These are phyloP conservation scores for Adelosebastes latens DNA, from an alignment of 2,797 vertebrate species.

Conservation along the genomic window DNA sequence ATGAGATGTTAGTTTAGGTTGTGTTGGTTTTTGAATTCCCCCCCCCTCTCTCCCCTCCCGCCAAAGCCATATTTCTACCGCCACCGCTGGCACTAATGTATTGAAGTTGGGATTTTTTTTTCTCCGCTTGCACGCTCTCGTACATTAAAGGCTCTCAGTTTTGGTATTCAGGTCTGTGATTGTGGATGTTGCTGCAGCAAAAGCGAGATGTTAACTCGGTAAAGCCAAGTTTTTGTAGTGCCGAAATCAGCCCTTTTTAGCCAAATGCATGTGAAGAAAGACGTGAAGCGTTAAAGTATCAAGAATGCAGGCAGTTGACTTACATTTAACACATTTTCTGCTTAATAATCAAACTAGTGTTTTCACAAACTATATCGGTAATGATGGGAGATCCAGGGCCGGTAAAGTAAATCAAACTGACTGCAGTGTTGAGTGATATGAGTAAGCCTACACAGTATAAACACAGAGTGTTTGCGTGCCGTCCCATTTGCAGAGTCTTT, in stretches of 20 bases:
- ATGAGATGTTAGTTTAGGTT: constrained; percentile 17
- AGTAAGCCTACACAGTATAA: constrained; percentile 4
- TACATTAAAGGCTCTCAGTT: constrained; percentile 9
- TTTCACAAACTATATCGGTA: neutral
- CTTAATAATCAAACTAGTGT: neutral
- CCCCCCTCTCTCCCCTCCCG: neutral
- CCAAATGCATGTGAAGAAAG: constrained; percentile 51
- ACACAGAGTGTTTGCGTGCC: neutral
- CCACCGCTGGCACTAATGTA: constrained; percentile 17
- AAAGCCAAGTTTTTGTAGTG: constrained; percentile 26
- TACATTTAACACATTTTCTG: neutral
- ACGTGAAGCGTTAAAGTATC: neutral
- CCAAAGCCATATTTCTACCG: constrained; percentile 69
- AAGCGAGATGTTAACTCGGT: neutral
- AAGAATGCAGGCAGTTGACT: neutral
- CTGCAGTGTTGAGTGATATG: neutral
- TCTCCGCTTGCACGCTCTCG: constrained; percentile 4
- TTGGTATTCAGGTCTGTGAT: constrained; percentile 5
- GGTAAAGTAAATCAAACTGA: neutral
- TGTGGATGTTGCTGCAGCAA: constrained; percentile 1
- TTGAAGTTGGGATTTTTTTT: neutral
- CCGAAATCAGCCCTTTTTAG: constrained; percentile 31
- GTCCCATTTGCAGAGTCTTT: neutral
- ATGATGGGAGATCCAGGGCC: neutral
- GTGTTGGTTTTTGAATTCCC: constrained; percentile 11